Conservation (phyloP, 2,888 invertebrate genomes). For the Oligia fasciuncula region DNA sequence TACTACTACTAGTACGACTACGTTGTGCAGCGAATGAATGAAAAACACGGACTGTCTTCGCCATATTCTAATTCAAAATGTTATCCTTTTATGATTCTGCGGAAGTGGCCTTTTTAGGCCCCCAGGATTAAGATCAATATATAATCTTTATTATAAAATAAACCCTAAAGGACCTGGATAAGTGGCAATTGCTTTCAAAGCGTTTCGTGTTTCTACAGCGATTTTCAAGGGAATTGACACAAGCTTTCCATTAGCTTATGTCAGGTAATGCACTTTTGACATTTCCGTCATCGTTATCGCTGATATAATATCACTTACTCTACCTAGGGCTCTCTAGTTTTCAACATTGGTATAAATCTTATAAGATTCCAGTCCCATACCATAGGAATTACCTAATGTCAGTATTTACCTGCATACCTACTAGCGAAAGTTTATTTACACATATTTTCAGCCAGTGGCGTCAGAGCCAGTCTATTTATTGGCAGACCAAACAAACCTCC, state of each 20-base stretch:
- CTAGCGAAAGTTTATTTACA: not conserved
- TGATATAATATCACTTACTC: too few relatives aligned
- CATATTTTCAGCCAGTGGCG: not conserved
- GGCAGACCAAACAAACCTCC: not conserved
- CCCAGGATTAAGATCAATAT: not conserved
- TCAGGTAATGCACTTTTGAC: not conserved
- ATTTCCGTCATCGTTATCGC: not conserved
- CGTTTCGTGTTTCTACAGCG: not conserved
- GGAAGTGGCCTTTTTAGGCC: too few relatives aligned
- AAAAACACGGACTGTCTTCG: too few relatives aligned
- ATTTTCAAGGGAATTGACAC: not conserved
- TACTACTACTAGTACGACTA: too few relatives aligned
- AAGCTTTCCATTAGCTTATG: not conserved
- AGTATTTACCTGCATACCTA: not conserved
- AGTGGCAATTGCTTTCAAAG: not conserved
- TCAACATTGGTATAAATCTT: not conserved
- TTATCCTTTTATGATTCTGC: too few relatives aligned
- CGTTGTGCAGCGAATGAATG: too few relatives aligned
- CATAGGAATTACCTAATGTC: too few relatives aligned
- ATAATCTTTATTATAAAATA: not conserved
- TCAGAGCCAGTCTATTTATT: not conserved
- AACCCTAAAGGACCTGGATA: not conserved
- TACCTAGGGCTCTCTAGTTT: not conserved
- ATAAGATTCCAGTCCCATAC: not conserved
- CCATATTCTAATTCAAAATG: too few relatives aligned